Conservation (phyloP, 23 tunicate species). For the Oikopleura albicans region DNA sequence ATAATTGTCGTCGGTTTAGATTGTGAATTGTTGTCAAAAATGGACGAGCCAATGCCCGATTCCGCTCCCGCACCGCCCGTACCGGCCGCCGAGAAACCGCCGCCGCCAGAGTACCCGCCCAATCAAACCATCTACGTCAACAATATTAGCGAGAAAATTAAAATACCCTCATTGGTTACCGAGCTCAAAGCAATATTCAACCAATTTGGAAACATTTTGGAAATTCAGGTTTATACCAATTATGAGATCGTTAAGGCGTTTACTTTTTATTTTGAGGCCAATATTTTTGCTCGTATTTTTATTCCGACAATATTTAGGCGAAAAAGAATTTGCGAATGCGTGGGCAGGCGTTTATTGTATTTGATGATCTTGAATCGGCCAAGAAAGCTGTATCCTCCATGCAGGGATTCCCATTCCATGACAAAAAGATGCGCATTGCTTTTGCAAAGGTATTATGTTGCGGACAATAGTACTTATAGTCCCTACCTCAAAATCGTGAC, state of each 20-base stretch:
- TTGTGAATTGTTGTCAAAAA: too few relatives aligned
- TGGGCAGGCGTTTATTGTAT: conserved; percentile 83
- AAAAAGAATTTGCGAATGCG: conserved; percentile 73
- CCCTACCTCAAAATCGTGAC: too few relatives aligned
- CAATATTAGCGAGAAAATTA: conserved; percentile 70
- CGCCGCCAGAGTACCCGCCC: conserved; percentile 21
- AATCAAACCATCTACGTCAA: conserved; percentile 71
- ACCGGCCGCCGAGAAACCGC: neutral
- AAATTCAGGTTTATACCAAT: conserved; percentile 28
- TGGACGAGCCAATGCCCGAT: neutral
- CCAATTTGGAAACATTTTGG: conserved; percentile 87
- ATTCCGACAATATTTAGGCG: conserved; percentile 2
- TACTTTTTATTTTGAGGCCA: too few relatives aligned
- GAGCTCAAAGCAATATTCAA: conserved; percentile 68
- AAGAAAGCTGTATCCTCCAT: conserved; percentile 62
- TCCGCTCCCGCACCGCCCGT: neutral
- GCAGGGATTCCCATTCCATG: conserved; percentile 91
- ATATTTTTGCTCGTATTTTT: too few relatives aligned
- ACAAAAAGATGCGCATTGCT: conserved; percentile 43
- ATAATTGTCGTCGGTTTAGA: too few relatives aligned
- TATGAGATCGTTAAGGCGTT: too few relatives aligned
- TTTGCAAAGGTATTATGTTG: too few relatives aligned
- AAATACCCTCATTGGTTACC: conserved; percentile 19
- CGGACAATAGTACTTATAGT: too few relatives aligned
- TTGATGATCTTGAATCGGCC: conserved; percentile 82